Conservation (phyloP, 1,140 invertebrate species). For the Drosophila aff. region DNA sequence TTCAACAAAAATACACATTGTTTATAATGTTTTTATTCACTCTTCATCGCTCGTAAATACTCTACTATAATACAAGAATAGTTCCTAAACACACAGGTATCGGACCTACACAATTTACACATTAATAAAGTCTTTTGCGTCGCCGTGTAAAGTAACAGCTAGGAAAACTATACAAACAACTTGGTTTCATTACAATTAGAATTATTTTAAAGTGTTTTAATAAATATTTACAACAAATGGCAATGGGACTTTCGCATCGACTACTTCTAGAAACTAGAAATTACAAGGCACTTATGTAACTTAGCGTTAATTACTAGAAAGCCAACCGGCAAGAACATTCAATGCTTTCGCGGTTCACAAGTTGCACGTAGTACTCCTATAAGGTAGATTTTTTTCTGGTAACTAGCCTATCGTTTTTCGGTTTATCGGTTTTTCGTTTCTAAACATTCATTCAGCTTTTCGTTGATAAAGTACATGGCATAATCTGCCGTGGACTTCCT, state of each 20-base stretch:
- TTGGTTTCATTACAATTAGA: slow-evolving; percentile 20
- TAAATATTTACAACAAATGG: slow-evolving; percentile 80
- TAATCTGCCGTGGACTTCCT: slow-evolving; percentile 14
- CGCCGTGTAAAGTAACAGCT: slow-evolving; percentile 55
- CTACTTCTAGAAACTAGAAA: slow-evolving; percentile 42
- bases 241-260: slow-evolving; percentile 57
- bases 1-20: neutral
- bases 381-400: slow-evolving; percentile 27
- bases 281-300: slow-evolving; percentile 46
- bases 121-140: slow-evolving; percentile 68
- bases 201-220: slow-evolving; percentile 53
- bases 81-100: slow-evolving; percentile 15
- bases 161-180: slow-evolving; percentile 52
- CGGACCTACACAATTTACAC: slow-evolving; percentile 36
- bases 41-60: slow-evolving; percentile 16
- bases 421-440: slow-evolving; percentile 5
- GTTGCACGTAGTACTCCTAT: slow-evolving; percentile 40
- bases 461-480: slow-evolving; percentile 21
- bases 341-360: slow-evolving; percentile 44
- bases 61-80: slow-evolving; percentile 46
- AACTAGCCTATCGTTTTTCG: slow-evolving; percentile 10
- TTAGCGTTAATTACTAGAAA: slow-evolving; percentile 26
- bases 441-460: slow-evolving; percentile 18
- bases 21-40: slow-evolving; percentile 13
- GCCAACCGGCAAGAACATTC: slow-evolving; percentile 50